Conservation (phyloP, 2,113 vertebrate genomes). For the Aegithalos caudatus region DNA sequence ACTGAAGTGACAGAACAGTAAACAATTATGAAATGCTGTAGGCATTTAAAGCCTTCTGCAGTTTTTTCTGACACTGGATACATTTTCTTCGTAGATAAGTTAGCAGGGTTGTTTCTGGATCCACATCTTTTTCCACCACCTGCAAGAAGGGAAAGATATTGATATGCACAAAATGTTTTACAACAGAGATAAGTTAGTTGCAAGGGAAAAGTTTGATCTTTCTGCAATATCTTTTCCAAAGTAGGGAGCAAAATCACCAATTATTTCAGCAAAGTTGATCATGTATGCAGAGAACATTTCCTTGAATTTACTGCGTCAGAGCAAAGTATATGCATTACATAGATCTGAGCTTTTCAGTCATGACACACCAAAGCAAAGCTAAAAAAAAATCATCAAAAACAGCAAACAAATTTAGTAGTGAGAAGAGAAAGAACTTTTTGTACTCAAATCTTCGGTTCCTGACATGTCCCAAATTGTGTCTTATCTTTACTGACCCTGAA, state of each 20-base stretch:
- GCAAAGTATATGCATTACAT: accelerated
- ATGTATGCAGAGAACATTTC: accelerated
- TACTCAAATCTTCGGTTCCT: background rate
- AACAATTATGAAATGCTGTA: background rate
- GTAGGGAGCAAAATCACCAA: background rate
- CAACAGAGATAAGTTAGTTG: background rate
- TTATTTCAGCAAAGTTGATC: background rate
- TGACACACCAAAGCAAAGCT: background rate
- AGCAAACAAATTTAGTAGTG: background rate
- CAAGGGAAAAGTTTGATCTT: background rate
- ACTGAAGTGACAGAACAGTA: background rate
- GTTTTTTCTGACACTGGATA: conserved; percentile 67
- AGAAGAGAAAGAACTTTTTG: background rate
- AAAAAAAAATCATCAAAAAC: background rate
- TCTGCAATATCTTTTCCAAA: background rate
- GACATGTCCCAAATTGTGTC: background rate
- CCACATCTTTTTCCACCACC: conserved; percentile 86
- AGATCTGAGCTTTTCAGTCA: background rate
- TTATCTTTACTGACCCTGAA: background rate
- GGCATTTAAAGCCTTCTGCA: background rate
- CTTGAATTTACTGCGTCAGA: background rate
- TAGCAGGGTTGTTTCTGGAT: conserved; percentile 88
- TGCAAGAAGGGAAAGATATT: conserved; percentile 52
- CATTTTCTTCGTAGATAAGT: conserved; percentile 86
- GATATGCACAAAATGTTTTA: background rate